Conservation (phyloP, 2,888 invertebrate genomes). For the Lepidochrysops patricia region DNA sequence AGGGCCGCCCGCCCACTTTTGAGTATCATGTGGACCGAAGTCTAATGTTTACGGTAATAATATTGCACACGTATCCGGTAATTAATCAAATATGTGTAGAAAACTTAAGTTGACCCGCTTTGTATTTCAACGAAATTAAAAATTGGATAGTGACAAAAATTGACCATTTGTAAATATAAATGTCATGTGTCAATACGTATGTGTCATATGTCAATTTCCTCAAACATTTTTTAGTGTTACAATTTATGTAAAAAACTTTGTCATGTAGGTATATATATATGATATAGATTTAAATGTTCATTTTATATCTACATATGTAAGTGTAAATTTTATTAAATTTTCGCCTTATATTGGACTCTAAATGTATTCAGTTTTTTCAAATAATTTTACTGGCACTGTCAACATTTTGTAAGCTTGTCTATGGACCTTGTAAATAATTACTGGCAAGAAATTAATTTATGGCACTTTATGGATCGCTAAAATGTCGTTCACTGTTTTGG, state of each 20-base stretch:
- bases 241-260: too few relatives aligned
- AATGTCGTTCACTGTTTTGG: constrained; percentile 72
- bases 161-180: not conserved
- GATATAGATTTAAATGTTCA: too few relatives aligned
- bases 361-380: too few relatives aligned
- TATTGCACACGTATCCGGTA: constrained; percentile 13
- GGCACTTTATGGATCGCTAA: constrained; percentile 41
- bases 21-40: constrained; percentile 11
- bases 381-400: not conserved
- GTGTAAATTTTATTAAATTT: too few relatives aligned
- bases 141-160: constrained; percentile 1
- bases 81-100: constrained; percentile 7
- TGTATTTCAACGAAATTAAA: constrained; percentile 11
- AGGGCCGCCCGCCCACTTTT: constrained; percentile 60
- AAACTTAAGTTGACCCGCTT: constrained; percentile 11
- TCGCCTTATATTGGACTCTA: too few relatives aligned
- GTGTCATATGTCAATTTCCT: not conserved
- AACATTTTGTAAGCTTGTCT: not conserved
- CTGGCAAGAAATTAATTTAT: constrained; percentile 35
- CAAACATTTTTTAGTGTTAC: too few relatives aligned
- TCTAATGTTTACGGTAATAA: not conserved
- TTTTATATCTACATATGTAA: too few relatives aligned
- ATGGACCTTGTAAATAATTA: not conserved
- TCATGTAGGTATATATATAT: too few relatives aligned
- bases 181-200: constrained; percentile 1